Conservation (phyloP, 1,140 invertebrate genomes). For the Leptonema lineaticorne region DNA sequence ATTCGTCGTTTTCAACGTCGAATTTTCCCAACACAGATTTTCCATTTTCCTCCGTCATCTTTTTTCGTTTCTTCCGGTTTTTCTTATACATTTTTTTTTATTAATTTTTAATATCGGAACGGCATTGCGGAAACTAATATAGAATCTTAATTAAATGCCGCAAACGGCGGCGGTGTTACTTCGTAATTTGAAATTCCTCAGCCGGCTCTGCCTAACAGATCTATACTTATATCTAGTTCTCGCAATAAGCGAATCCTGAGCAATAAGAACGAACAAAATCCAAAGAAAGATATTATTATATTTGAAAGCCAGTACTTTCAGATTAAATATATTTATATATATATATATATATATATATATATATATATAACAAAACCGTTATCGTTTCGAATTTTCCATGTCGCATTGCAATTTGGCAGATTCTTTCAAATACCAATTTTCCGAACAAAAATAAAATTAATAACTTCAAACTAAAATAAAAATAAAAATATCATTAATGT, state of each 20-base stretch:
- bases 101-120: constrained; percentile 42
- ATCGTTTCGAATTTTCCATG: not conserved
- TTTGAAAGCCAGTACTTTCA: not conserved
- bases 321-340: too few species aligned
- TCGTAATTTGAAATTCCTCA: constrained; percentile 41
- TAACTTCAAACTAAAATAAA: too few species aligned
- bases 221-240: constrained; percentile 24
- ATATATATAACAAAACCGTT: not conserved
- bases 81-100: not conserved
- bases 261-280: not conserved
- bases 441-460: too few species aligned
- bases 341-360: too few species aligned
- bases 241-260: constrained; percentile 13
- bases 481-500: not conserved
- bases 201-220: constrained; percentile 24
- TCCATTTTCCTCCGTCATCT: not conserved
- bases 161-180: constrained; percentile 42
- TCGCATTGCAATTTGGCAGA: too few species aligned
- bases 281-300: constrained; percentile 12
- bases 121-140: constrained; percentile 42
- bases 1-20: too few species aligned
- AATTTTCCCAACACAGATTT: too few species aligned
- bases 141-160: constrained; percentile 43
- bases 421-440: too few species aligned
- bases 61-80: not conserved